Evolutionary conservation across 2,888 invertebrate species (phyloP), one percentile per base, ranked within the genome.

Genomic region (Polydesmus complanatus): DNA sequence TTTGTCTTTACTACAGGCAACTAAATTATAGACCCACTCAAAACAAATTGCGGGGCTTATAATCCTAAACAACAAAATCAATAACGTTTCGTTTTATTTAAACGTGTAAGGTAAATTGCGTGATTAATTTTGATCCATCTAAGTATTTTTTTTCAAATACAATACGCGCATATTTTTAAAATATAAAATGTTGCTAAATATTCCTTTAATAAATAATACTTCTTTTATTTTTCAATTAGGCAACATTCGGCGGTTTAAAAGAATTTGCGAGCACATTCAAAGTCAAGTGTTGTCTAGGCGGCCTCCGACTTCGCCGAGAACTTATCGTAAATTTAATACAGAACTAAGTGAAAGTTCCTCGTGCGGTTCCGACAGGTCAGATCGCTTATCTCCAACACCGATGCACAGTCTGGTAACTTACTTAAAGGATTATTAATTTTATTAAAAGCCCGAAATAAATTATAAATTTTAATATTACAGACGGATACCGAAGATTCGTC

Each of bases 221-320:
- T n/a, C n/a, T n/a, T n/a, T n/a, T 5, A 37, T 8, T 8, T 14
- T 14, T 14, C 37, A 37, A 37, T 8, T 73, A 92, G 94, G 95
- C 63, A 95, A 95, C 73, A 91, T 94, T 68, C 83, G 95, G 61
- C 82, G 96, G 64, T 96, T 96, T 78, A 82, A 94, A 60, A 82
- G 95, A 69, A 91, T 96, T 67, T 95, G 95, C 77, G 96, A 96
- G 73, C 92, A 95, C 76, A 90, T 96, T 66, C 95, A 96, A 73
- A 82, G 86, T 37, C 89, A 90, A 66, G 86, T 88, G 54, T 78
- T 80, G 67, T 76, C 78, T 54, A 74, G 79, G 67, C 68, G 74
- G 64, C 79, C 82, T 22, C 81, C 82, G 26, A 79, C 83, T 8
- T 82, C 82, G 67, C 83, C 83, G 0, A 71, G 82, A 57, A 82